A percentile compares a stretch with the other conserved stretches of the same genome.
Conservation (phyloP, 2,797 vertebrate species). For the Neosalanx taihuensis region DNA sequence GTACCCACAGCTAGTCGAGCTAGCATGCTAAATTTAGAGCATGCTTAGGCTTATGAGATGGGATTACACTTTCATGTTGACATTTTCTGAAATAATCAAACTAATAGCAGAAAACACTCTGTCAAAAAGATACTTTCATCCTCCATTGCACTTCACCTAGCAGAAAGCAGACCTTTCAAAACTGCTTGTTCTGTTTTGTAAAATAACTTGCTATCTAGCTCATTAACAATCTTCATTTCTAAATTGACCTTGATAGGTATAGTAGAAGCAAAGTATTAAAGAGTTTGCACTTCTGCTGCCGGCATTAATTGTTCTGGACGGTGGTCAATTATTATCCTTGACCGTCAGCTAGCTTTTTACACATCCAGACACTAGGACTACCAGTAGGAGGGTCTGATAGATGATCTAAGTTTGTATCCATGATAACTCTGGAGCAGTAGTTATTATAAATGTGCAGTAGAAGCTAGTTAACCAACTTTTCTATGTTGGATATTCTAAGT, state of each 20-base stretch:
- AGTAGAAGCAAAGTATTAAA: no score
- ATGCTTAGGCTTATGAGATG: conserved; percentile 28
- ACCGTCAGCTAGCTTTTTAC: neutral
- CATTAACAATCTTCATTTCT: no score
- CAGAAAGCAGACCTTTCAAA: neutral
- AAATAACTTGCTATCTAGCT: neutral
- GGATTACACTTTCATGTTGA: conserved; percentile 30
- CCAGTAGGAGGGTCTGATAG: no score
- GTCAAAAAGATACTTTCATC: neutral
- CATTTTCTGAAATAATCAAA: conserved; percentile 1
- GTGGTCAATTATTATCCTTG: neutral
- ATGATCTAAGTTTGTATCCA: no score
- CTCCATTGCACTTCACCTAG: neutral
- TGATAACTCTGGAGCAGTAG: no score
- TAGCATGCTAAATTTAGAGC: conserved; percentile 36
- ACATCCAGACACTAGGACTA: neutral
- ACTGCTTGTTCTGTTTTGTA: no score
- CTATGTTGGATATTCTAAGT: no score
- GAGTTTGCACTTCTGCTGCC: neutral
- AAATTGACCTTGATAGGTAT: no score
- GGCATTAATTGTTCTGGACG: neutral
- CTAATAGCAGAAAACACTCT: no score
- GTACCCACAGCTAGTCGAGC: neutral
- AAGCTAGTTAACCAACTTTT: no score
- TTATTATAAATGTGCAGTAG: no score